Percentiles rank a stretch among this genome's conserved stretches.
phyloP scores from a whole-genome alignment of 2,888 invertebrate genomes.

The Campaea margaritaria region DNA sequence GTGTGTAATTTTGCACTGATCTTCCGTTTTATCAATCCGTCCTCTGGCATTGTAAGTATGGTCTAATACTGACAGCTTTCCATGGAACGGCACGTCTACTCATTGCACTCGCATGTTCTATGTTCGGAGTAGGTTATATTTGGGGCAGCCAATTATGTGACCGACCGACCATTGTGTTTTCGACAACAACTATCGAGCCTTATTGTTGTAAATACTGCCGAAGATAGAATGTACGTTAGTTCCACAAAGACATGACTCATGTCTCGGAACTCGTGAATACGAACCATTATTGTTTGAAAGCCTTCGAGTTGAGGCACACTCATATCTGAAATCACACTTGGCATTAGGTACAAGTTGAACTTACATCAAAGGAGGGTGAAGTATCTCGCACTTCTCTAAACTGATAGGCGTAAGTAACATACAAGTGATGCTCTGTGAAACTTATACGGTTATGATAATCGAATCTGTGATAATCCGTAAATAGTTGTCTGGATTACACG shows the following conservation, averaged over 20 bases:
- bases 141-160: too few relatives aligned
- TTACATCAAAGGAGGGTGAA: conserved; percentile 28
- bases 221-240: conserved; percentile 2
- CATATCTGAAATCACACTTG: conserved; percentile 20
- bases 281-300: conserved; percentile 9
- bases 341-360: conserved; percentile 21
- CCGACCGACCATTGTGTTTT: too few relatives aligned
- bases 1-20: too few relatives aligned
- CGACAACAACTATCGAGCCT: not conserved
- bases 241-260: conserved; percentile 8
- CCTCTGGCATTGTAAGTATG: too few relatives aligned
- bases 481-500: conserved; percentile 11
- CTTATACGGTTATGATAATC: conserved; percentile 26
- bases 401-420: conserved; percentile 17
- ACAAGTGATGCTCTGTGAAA: conserved; percentile 19
- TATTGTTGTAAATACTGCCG: not conserved
- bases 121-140: not conserved
- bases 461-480: conserved; percentile 19
- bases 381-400: conserved; percentile 12
- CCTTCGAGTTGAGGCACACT: conserved; percentile 3
- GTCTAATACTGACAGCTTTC: too few relatives aligned
- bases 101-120: too few relatives aligned
- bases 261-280: conserved; percentile 7
- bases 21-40: too few relatives aligned
- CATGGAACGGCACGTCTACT: too few relatives aligned